Percentiles rank a stretch among this genome's conserved stretches.
These are phyloP conservation scores for Okamejei kenojei DNA, from an alignment of 2,797 vertebrate genomes.

Conservation along the genomic window DNA sequence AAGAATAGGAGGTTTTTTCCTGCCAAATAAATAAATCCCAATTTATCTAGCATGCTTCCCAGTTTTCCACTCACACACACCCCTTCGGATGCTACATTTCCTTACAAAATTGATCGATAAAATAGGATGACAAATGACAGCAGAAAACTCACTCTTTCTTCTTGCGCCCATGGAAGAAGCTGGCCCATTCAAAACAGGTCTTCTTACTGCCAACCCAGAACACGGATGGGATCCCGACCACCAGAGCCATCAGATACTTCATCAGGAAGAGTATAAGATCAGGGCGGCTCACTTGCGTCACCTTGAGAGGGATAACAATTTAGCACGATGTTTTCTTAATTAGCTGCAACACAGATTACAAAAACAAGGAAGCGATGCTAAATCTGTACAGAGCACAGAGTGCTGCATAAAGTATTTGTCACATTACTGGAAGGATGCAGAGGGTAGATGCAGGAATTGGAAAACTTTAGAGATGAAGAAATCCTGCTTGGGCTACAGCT, in stretches of 20 bases:
- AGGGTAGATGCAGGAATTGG: too few species aligned
- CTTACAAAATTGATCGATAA: too few species aligned
- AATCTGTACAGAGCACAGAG: too few species aligned
- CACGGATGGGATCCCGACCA: conserved; percentile 89
- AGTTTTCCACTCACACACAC: background rate
- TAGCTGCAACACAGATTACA: too few species aligned
- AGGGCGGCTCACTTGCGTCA: conserved; percentile 74
- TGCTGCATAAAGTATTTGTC: too few species aligned
- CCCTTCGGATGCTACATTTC: too few species aligned
- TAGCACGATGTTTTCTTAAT: background rate
- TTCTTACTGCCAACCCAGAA: conserved; percentile 99
- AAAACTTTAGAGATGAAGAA: too few species aligned
- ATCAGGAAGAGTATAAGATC: conserved; percentile 83
- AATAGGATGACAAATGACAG: background rate
- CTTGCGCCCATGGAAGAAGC: conserved; percentile 86
- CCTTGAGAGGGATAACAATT: conserved; percentile 53
- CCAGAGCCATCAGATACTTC: conserved; percentile 92
- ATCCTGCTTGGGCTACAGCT: too few species aligned
- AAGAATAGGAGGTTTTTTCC: background rate
- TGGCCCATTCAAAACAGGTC: conserved; percentile 96
- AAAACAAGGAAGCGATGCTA: too few species aligned
- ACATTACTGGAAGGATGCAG: too few species aligned
- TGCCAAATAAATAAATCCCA: background rate
- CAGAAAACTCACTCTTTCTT: conserved; percentile 73
- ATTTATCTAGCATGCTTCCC: background rate